Evolutionary conservation across 2,797 vertebrate genomes (phyloP), one percentile per base, ranked within the genome.

Genomic region (Melanotaenia maccullochi): DNA sequence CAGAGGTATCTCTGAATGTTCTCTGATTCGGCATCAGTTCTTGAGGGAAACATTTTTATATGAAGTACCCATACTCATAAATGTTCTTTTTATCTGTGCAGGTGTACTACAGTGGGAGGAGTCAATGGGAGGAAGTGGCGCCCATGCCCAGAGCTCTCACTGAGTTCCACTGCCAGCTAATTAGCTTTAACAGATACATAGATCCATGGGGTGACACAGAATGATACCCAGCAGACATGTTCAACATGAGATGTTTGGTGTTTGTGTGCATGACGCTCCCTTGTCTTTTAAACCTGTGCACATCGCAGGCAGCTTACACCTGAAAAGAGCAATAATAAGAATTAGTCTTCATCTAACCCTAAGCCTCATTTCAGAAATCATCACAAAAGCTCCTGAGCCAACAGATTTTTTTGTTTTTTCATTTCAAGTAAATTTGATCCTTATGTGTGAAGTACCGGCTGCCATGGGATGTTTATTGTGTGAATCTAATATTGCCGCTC

Each of bases 131-230:
- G 87, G 98, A 99, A 89, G 96, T 99, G 54, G 93, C 96, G 0
- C 95, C 97, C 1, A 99, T 99, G 97, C 98, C 98, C 51, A 94
- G 87, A 86, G 95, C 96, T 18, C 94, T 99, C 89, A 99, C 98
- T 0, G 97, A 99, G 88, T 99, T 99, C 90, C 96, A 98, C 84
- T 99, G 98, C 85, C 96, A 98, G 86, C 89, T 95, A 69, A 96
- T 99, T 89, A 96, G 96, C 83, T 99, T 99, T 89, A 97, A 96
- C 90, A 95, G 94, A 87, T 96, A 96, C 28, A 95, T 96, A 79
- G 97, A 99, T 87, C 97, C 97, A 0, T 99, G 98, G 97, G 91
- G 85, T 49, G 93, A 92, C 18, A 22, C 64, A 60, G 75, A 59
- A 57, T 84, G 74, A 84, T 55, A 5, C 30, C 49, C 64, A 49